A percentile compares a stretch with the other conserved stretches of the same genome.
Evolutionary conservation across 2,888 invertebrate genomes (phyloP).

Genomic region (Hypomecis atomaria): DNA sequence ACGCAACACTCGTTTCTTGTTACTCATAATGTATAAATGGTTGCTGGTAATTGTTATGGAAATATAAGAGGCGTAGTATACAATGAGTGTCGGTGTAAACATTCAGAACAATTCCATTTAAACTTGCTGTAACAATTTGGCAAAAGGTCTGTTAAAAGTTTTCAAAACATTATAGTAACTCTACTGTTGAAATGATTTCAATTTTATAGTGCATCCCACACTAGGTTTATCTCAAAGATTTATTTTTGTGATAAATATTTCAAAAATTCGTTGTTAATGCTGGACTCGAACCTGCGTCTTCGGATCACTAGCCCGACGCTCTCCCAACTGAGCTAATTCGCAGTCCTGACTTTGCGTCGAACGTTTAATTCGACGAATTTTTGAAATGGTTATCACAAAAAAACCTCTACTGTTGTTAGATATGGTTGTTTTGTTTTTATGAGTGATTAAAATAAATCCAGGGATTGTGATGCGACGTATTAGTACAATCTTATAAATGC

Average conservation of each 20-base stretch:
- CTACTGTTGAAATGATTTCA: background rate
- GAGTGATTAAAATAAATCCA: background rate
- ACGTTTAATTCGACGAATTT: too few species aligned
- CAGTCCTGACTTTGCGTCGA: too few species aligned
- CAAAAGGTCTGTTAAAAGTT: conserved; percentile 13
- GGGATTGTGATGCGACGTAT: background rate
- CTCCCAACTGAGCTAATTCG: too few species aligned
- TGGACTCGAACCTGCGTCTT: too few species aligned
- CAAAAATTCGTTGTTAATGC: too few species aligned
- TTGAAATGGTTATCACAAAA: too few species aligned
- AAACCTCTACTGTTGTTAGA: too few species aligned
- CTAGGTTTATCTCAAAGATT: too few species aligned
- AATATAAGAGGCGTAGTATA: conserved; percentile 19
- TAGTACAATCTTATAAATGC: conserved; percentile 13
- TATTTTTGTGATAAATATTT: too few species aligned
- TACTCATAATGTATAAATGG: conserved; percentile 21
- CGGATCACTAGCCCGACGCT: too few species aligned
- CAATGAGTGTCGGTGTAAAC: conserved; percentile 27
- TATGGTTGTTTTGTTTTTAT: background rate
- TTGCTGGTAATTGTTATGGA: conserved; percentile 27
- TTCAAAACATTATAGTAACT: conserved; percentile 15
- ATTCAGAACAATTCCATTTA: conserved; percentile 22
- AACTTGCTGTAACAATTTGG: conserved; percentile 8
- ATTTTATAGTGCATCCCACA: background rate
- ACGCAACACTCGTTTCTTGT: conserved; percentile 6